Percentiles rank a stretch among this genome's conserved stretches.
These are phyloP conservation scores for Silurus glanis DNA, from an alignment of 2,113 vertebrate genomes.

Conservation along the genomic window DNA sequence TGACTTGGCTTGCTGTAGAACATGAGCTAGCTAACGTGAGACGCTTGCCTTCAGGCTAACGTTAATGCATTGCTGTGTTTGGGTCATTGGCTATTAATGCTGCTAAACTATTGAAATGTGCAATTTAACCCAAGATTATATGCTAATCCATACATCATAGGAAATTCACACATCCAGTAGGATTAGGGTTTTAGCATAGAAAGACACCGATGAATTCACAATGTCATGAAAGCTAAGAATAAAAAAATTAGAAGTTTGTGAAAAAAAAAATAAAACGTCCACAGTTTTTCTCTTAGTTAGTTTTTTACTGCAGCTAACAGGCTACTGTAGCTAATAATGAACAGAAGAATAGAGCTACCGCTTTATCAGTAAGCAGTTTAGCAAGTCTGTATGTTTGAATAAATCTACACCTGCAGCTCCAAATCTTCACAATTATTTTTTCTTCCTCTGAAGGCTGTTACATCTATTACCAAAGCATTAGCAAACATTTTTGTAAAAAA, in stretches of 20 bases:
- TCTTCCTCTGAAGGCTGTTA: no score
- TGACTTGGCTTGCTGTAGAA: not conserved
- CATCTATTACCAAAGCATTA: no score
- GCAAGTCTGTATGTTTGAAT: not conserved
- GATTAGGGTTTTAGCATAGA: no score
- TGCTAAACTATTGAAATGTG: not conserved
- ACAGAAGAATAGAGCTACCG: not conserved
- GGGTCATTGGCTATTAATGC: not conserved
- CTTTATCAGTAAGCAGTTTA: not conserved
- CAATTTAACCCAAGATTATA: not conserved
- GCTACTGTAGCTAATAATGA: not conserved
- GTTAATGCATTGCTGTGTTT: not conserved
- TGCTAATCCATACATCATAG: not conserved
- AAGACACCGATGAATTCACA: no score
- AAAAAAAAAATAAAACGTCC: not conserved
- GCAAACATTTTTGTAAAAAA: no score
- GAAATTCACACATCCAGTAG: not conserved
- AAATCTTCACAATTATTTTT: not conserved
- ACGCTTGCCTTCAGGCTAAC: not conserved
- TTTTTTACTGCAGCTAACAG: not conserved
- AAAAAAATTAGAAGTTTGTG: not conserved
- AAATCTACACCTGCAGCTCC: not conserved
- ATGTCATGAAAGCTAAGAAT: not conserved
- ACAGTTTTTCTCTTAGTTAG: not conserved
- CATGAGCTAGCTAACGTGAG: not conserved